phyloP scores from a whole-genome alignment of 1,140 invertebrate genomes.

The Globodera rostochiensis region DNA sequence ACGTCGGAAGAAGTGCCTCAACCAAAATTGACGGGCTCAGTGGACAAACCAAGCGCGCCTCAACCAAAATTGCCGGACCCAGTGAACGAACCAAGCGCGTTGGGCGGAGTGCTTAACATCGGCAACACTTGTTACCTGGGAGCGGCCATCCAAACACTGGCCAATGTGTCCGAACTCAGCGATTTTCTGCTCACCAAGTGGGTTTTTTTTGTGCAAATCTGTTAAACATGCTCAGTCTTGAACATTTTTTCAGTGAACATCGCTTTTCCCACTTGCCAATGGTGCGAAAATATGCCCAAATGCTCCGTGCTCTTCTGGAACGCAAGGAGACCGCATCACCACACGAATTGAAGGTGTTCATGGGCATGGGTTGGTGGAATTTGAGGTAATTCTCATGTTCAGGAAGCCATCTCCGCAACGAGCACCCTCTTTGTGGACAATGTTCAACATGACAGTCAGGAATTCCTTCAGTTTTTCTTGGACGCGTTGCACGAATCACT shows the following conservation, averaged over 20 bases:
- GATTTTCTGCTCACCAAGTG: not conserved
- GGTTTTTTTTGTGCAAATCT: not conserved
- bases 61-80: too few species aligned
- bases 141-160: not conserved
- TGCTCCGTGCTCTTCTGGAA: not conserved
- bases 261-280: not conserved
- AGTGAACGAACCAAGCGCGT: too few species aligned
- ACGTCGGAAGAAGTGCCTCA: too few species aligned
- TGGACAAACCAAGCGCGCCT: too few species aligned
- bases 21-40: too few species aligned
- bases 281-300: not conserved
- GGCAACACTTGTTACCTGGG: conserved; percentile 6
- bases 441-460: conserved; percentile 86
- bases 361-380: not conserved
- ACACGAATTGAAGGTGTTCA: not conserved
- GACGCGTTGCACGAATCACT: conserved; percentile 87
- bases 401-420: conserved; percentile 76
- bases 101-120: not conserved
- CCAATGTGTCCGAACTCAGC: not conserved
- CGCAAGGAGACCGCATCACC: not conserved
- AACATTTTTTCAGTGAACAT: not conserved
- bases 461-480: conserved; percentile 82
- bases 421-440: conserved; percentile 81
- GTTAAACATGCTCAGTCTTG: too few species aligned
- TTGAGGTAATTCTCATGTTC: not conserved